A percentile compares a stretch with the other conserved stretches of the same genome.
Evolutionary conservation across 1,140 invertebrate genomes (phyloP).

Genomic region (Drosophila ohnishii): DNA sequence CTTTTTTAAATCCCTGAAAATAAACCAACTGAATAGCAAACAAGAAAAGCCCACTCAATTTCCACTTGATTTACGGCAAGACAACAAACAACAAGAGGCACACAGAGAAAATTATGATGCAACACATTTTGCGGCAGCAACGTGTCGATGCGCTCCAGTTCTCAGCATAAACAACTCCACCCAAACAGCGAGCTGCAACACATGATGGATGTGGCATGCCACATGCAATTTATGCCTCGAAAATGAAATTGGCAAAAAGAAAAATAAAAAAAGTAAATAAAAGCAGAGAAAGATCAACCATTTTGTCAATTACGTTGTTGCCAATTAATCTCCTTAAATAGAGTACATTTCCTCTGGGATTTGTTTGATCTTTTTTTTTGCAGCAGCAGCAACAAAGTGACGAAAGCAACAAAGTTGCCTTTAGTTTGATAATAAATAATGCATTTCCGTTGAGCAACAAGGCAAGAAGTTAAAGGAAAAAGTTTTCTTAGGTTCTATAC

Average conservation of each 20-base stretch:
- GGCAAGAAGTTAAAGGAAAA: too few relatives aligned
- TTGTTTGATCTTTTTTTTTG: slow-evolving; percentile 32
- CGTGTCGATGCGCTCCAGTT: slow-evolving; percentile 71
- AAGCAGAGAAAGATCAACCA: slow-evolving; percentile 26
- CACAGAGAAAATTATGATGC: slow-evolving; percentile 45
- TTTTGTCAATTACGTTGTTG: slow-evolving; percentile 59
- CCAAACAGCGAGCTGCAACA: slow-evolving; percentile 16
- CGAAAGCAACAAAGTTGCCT: slow-evolving; percentile 19
- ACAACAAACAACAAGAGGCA: slow-evolving; percentile 1
- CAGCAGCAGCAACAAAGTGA: slow-evolving; percentile 1
- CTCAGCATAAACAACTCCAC: slow-evolving; percentile 40
- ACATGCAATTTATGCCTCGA: slow-evolving; percentile 36
- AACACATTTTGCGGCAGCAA: slow-evolving; percentile 63
- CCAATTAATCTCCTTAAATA: slow-evolving; percentile 39
- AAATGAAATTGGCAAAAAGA: slow-evolving; percentile 31
- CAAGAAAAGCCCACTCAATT: slow-evolving; percentile 7
- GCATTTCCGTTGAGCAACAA: slow-evolving; percentile 24
- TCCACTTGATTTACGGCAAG: slow-evolving; percentile 24
- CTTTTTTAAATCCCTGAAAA: neutral
- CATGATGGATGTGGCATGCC: slow-evolving; percentile 43
- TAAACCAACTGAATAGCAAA: neutral
- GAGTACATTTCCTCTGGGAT: slow-evolving; percentile 21
- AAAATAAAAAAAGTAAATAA: slow-evolving; percentile 1
- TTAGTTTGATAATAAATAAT: slow-evolving; percentile 3
- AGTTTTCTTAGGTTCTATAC: neutral